Base-by-base conservation (phyloP, 2,113 vertebrate genomes). In the Athene cunicularia region DNA sequence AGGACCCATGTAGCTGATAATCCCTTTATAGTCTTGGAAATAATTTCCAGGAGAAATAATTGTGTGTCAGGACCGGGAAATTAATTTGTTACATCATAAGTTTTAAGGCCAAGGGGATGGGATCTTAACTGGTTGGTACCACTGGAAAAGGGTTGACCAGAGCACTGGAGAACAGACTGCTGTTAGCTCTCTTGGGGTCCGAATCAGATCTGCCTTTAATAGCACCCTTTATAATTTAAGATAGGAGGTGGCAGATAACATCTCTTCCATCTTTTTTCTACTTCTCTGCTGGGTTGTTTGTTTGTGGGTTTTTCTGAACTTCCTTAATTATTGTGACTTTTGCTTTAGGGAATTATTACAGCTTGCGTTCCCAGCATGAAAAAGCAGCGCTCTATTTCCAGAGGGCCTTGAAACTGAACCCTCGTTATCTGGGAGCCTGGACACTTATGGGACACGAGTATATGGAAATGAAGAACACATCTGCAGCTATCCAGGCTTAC, bases 401-500 rank as follows among this genome's bases (percentile, higher is more conserved):
- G 98, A 98, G 99, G 62, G 99, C 99, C 26, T 98, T 99, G 87
- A 99, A 99, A 93, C 98, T 99, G 91, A 99, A 99, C 96, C 99
- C 99, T 73, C 99, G 99, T 56, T 99, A 99, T 95, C 98, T 99
- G 37, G 99, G 99, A 33, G 99, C 99, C 75, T 99, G 99, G 99
- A 99, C 99, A 0, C 98, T 99, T 52, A 99, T 99, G 99, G 99
- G 99, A 55, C 99, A 99, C 28, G 99, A 99, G 80, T 99, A 99
- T 96, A 99, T 99, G 99, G 99, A 99, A 97, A 99, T 99, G 99
- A 99, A 99, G 97, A 99, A 99, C 96, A 99, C 99, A 5, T 99
- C 99, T 28, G 99, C 99, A 47, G 99, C 99, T 90, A 99, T 99
- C 88, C 99, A 99, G 95, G 99, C 99, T 87, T 99, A 99, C 70